Evolutionary conservation across 2,797 vertebrate genomes (phyloP).

Genomic region (Petrocephalus sullivani): DNA sequence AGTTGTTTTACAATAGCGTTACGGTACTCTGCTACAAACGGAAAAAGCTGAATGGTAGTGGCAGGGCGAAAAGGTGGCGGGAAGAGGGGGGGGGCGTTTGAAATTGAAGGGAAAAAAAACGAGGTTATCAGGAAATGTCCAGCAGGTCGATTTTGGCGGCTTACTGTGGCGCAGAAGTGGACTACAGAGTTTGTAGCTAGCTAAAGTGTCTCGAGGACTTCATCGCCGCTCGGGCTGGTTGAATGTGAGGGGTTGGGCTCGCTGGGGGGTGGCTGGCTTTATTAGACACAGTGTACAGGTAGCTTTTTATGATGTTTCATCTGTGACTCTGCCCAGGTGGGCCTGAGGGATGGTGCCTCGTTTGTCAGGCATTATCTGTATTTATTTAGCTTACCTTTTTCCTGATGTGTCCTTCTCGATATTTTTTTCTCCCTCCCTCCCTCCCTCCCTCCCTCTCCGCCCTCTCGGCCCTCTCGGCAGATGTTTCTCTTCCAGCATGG

Average conservation of each 20-base stretch:
- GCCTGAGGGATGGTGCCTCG: too few species aligned
- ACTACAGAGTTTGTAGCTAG: not conserved
- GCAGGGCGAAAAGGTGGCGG: constrained; percentile 45
- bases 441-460: constrained; percentile 16
- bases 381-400: not conserved
- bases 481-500: constrained; percentile 70
- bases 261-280: not conserved
- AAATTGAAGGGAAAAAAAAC: not conserved
- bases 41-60: constrained; percentile 71
- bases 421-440: constrained; percentile 36
- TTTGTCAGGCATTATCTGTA: not conserved
- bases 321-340: not conserved
- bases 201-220: not conserved
- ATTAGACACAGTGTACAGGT: not conserved
- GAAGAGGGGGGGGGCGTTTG: constrained; percentile 19
- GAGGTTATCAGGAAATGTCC: not conserved
- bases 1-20: constrained; percentile 75
- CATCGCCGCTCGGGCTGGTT: not conserved
- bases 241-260: not conserved
- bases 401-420: not conserved
- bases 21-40: constrained; percentile 75
- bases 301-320: not conserved
- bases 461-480: constrained; percentile 56
- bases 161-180: not conserved
- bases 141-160: not conserved